phyloP scores from a whole-genome alignment of 2,113 vertebrate species.

The human region DNA sequence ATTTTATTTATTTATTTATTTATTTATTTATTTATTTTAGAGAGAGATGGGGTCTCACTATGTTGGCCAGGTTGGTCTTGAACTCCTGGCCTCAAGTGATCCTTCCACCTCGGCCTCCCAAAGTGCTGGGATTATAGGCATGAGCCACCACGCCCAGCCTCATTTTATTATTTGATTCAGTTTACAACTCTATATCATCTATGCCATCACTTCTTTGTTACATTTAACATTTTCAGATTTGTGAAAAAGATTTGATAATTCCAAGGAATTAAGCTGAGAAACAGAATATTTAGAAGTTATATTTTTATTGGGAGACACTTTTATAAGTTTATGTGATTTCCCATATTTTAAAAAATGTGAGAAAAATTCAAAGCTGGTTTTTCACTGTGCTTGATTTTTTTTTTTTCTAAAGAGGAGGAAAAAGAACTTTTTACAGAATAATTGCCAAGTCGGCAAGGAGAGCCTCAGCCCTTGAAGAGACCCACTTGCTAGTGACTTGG shows the following conservation, averaged over 20 bases:
- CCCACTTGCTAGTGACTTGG: conserved; percentile 74
- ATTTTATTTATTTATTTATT: too few species aligned
- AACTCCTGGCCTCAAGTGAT: too few species aligned
- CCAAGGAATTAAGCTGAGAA: conserved; percentile 43
- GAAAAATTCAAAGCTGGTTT: conserved; percentile 28
- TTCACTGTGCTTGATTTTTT: conserved; percentile 34
- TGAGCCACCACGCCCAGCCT: too few species aligned
- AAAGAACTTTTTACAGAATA: conserved; percentile 46
- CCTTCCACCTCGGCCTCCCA: too few species aligned
- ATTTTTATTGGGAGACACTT: conserved; percentile 56
- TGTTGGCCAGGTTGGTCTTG: too few species aligned
- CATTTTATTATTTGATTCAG: conserved; percentile 12
- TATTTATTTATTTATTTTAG: too few species aligned
- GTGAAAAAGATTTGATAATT: conserved; percentile 19
- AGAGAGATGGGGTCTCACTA: too few species aligned
- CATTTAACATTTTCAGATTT: conserved; percentile 28
- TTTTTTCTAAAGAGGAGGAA: background rate
- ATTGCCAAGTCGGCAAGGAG: conserved; percentile 56
- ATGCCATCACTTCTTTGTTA: background rate
- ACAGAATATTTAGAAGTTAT: conserved; percentile 35
- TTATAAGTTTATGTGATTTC: conserved; percentile 64
- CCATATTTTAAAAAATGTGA: conserved; percentile 44
- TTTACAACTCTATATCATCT: background rate
- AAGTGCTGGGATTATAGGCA: too few species aligned
- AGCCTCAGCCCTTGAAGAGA: conserved; percentile 68